Evolutionary conservation across 2,888 invertebrate genomes (phyloP).

Genomic region (Zaprionus bogoriensis): DNA sequence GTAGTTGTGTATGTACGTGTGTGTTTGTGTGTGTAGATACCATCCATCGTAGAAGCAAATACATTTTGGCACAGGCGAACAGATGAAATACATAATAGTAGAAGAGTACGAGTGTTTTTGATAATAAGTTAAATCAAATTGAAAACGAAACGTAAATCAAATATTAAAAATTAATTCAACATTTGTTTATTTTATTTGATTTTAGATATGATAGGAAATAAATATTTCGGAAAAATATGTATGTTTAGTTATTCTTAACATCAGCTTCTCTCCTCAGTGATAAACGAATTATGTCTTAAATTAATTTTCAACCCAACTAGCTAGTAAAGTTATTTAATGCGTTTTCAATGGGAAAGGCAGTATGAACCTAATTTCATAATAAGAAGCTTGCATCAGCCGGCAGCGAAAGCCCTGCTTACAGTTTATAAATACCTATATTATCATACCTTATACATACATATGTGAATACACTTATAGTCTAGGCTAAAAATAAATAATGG

Average conservation of each 20-base stretch:
- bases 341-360: background rate
- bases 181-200: too few species aligned
- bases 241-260: too few species aligned
- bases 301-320: background rate
- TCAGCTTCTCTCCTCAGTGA: too few species aligned
- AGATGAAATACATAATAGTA: slow-evolving; percentile 82
- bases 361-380: background rate
- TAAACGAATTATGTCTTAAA: slow-evolving; percentile 5
- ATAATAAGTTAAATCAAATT: slow-evolving; percentile 56
- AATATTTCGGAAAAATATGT: background rate
- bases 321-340: background rate
- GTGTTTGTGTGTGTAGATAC: slow-evolving; percentile 60
- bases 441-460: background rate
- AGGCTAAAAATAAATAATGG: too few species aligned
- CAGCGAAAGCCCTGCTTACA: slow-evolving; percentile 33
- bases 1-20: slow-evolving; percentile 33
- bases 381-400: slow-evolving; percentile 37
- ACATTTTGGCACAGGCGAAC: slow-evolving; percentile 81
- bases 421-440: background rate
- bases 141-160: slow-evolving; percentile 37
- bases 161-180: slow-evolving; percentile 20
- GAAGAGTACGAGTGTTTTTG: slow-evolving; percentile 71
- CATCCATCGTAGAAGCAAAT: slow-evolving; percentile 82
- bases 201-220: too few species aligned
- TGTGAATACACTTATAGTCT: background rate